phyloP scores from a whole-genome alignment of 2,888 invertebrate genomes.

The Odontothrips loti region DNA sequence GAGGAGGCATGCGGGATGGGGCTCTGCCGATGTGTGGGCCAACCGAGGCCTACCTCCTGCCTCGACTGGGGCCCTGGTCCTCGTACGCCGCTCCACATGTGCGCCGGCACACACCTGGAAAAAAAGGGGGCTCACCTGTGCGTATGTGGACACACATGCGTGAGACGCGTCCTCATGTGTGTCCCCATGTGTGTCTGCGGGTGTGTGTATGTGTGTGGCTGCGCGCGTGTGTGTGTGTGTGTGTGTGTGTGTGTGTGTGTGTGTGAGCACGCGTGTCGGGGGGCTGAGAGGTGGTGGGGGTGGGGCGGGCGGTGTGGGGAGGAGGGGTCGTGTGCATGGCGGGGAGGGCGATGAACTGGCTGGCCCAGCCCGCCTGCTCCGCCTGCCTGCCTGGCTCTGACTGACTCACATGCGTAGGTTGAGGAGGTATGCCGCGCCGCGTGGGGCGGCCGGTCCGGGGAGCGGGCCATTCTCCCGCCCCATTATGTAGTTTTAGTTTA shows the following conservation, averaged over 20 bases:
- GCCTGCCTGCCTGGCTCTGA: background rate
- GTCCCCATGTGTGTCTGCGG: too few species aligned
- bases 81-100: constrained; percentile 14
- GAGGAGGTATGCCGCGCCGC: background rate
- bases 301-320: background rate
- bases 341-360: constrained; percentile 17
- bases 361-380: background rate
- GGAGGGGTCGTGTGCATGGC: too few species aligned
- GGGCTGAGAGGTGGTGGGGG: background rate
- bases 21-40: background rate
- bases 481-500: too few species aligned
- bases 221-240: too few species aligned
- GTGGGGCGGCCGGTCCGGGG: too few species aligned
- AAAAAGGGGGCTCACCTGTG: background rate
- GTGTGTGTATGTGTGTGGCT: too few species aligned
- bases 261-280: background rate
- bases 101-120: background rate
- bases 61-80: background rate
- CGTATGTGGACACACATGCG: too few species aligned
- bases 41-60: background rate
- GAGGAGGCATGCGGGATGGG: background rate
- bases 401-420: constrained; percentile 2
- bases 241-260: too few species aligned
- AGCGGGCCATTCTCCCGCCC: too few species aligned
- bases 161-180: too few species aligned